Evolutionary conservation across 2,888 invertebrate genomes (phyloP).

Genomic region (Pyrgus malvae): DNA sequence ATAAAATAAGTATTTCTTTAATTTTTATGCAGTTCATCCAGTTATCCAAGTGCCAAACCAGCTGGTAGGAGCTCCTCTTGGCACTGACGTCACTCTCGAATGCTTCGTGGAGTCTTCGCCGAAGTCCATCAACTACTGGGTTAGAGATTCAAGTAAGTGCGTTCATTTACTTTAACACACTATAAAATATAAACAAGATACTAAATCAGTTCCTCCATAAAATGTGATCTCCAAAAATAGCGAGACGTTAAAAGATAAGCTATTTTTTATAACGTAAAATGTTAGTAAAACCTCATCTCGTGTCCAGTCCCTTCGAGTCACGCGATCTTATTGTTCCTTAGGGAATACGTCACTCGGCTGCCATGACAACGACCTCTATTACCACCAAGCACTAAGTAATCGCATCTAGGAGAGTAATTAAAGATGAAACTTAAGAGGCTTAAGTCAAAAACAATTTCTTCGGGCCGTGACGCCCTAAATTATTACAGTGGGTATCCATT

Average conservation of each 20-base stretch:
- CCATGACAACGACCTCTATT: conserved; percentile 43
- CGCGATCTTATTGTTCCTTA: conserved; percentile 37
- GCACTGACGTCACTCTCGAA: conserved; percentile 92
- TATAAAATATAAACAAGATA: too few species aligned
- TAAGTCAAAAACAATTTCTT: conserved; percentile 22
- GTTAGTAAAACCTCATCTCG: conserved; percentile 26
- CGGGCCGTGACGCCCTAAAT: neutral
- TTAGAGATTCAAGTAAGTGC: conserved; percentile 90
- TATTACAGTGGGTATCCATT: conserved; percentile 8
- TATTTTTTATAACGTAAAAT: conserved; percentile 23
- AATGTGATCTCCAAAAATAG: conserved; percentile 4
- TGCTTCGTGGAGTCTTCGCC: conserved; percentile 95
- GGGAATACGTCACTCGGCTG: conserved; percentile 43
- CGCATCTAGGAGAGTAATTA: conserved; percentile 15
- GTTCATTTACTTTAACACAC: neutral
- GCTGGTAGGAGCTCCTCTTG: conserved; percentile 93
- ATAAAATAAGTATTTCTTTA: neutral
- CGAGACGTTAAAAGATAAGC: conserved; percentile 17
- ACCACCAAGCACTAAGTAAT: neutral
- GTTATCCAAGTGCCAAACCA: conserved; percentile 96
- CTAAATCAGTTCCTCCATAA: conserved; percentile 11
- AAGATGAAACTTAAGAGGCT: conserved; percentile 9
- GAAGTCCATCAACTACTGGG: conserved; percentile 95
- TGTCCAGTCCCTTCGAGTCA: conserved; percentile 17
- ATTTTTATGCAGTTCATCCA: conserved; percentile 87